These are phyloP conservation scores for Polyergus mexicanus DNA, from an alignment of 1,140 invertebrate genomes.

Conservation along the genomic window DNA sequence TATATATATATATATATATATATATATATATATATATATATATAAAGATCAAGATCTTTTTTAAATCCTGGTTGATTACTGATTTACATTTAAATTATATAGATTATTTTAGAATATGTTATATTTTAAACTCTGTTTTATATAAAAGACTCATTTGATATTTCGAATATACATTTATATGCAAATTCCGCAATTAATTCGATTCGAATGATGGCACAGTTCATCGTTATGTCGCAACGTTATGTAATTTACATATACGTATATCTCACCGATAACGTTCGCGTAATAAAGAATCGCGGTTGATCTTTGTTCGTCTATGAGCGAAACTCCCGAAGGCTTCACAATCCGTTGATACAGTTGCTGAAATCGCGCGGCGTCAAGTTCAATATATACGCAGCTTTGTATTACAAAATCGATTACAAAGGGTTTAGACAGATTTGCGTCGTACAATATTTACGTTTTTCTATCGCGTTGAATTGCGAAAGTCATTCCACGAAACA, in stretches of 20 bases:
- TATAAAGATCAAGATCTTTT: background rate
- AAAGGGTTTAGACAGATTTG: constrained; percentile 27
- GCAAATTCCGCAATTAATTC: constrained; percentile 36
- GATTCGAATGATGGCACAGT: constrained; percentile 43
- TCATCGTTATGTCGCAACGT: constrained; percentile 58
- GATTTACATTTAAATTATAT: constrained; percentile 12
- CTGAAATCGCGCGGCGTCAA: constrained; percentile 51
- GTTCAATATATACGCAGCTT: constrained; percentile 53
- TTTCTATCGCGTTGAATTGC: constrained; percentile 14
- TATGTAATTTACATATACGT: constrained; percentile 50
- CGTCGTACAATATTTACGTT: constrained; percentile 24
- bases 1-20: no score
- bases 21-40: no score
- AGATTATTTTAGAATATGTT: constrained; percentile 8
- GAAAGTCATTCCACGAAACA: background rate
- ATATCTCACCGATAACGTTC: constrained; percentile 46
- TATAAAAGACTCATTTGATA: constrained; percentile 5
- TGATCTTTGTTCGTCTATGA: constrained; percentile 66
- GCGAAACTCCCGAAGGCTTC: background rate
- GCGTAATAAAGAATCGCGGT: constrained; percentile 9
- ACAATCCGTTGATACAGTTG: constrained; percentile 32
- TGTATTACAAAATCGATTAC: constrained; percentile 48
- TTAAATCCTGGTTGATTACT: background rate
- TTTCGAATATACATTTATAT: constrained; percentile 9
- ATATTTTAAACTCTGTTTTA: background rate